phyloP scores from a whole-genome alignment of 1,140 invertebrate genomes.

The Tyrophagus putrescentiae region DNA sequence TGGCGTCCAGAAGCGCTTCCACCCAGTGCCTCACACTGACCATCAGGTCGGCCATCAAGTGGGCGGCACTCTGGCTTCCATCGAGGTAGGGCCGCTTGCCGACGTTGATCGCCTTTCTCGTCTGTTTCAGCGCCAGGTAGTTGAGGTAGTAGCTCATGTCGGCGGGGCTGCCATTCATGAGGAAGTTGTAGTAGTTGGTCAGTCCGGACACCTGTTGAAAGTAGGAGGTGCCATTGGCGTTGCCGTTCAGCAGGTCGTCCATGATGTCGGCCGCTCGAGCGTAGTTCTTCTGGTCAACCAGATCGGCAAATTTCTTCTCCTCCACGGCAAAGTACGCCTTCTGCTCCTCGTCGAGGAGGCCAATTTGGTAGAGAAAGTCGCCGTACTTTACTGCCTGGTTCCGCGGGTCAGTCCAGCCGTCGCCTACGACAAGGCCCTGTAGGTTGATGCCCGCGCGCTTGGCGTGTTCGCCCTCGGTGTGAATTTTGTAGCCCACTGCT shows the following conservation, averaged over 20 bases:
- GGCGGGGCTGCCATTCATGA: conserved; percentile 42
- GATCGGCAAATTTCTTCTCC: conserved; percentile 40
- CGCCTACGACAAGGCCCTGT: conserved; percentile 56
- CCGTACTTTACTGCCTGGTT: conserved; percentile 59
- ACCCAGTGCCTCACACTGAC: conserved; percentile 60
- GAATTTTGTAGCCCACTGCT: conserved; percentile 56
- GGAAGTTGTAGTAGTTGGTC: conserved; percentile 65
- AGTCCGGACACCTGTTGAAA: conserved; percentile 30
- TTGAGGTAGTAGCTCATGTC: conserved; percentile 33
- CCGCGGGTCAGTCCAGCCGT: conserved; percentile 63
- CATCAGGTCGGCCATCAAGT: conserved; percentile 62
- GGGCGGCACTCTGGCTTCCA: conserved; percentile 41
- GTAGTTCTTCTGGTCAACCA: conserved; percentile 46
- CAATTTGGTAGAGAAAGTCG: conserved; percentile 62
- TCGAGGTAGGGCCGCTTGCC: conserved; percentile 54
- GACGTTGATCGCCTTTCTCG: conserved; percentile 60
- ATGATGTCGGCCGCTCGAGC: conserved; percentile 45
- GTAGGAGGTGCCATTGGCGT: conserved; percentile 33
- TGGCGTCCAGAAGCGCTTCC: conserved; percentile 42
- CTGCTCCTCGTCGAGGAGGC: conserved; percentile 48
- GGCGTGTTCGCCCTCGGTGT: conserved; percentile 37
- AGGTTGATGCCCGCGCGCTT: conserved; percentile 31
- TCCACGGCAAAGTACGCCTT: conserved; percentile 41
- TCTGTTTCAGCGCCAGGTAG: conserved; percentile 36
- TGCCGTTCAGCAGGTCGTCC: conserved; percentile 47